phyloP scores from a whole-genome alignment of 2,797 vertebrate genomes.

The Ceryle rudis region DNA sequence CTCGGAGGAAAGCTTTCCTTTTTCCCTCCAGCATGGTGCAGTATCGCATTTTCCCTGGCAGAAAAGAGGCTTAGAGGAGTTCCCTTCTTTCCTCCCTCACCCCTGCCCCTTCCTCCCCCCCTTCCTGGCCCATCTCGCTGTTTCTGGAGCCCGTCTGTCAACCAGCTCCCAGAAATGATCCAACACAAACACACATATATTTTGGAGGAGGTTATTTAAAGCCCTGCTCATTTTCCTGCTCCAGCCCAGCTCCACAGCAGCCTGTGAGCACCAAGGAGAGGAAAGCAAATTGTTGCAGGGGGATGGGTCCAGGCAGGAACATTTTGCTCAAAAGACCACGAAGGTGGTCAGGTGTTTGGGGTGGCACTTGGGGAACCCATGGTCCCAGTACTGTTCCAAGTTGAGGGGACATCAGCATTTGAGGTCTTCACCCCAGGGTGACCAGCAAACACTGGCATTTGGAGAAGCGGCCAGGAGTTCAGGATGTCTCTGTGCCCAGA shows the following conservation, averaged over 20 bases:
- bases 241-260: background rate
- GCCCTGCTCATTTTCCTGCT: background rate
- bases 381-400: background rate
- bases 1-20: background rate
- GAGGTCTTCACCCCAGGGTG: background rate
- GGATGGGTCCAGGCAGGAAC: background rate
- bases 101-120: background rate
- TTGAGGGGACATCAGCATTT: background rate
- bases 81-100: background rate
- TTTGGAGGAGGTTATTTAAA: constrained; percentile 25
- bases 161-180: background rate
- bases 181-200: constrained; percentile 9
- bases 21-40: background rate
- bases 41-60: background rate
- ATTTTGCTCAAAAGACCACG: rapidly evolving
- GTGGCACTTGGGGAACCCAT: background rate
- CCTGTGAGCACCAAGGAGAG: background rate
- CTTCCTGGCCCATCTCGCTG: background rate
- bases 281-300: background rate
- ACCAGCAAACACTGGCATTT: no score
- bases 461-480: background rate
- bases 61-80: background rate
- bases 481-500: background rate
- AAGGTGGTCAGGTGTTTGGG: background rate
- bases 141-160: background rate